phyloP scores from a whole-genome alignment of 2,797 vertebrate species.

The Chlorospingus flavigularis region DNA sequence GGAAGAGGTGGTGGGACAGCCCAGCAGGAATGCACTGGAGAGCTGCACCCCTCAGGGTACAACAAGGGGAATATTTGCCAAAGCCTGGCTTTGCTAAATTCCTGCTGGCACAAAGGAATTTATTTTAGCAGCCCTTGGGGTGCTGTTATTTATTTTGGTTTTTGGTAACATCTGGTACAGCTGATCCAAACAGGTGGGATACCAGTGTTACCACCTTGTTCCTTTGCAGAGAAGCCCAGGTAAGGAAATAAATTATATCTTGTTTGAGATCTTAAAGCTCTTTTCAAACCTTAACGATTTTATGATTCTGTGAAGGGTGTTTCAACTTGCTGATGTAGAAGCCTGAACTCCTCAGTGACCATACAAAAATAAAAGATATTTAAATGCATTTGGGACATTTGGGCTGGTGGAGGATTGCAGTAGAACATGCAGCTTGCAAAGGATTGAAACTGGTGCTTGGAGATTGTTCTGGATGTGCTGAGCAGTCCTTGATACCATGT shows the following conservation, averaged over 20 bases:
- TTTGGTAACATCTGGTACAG: not conserved
- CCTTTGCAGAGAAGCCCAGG: not conserved
- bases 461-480: not conserved
- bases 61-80: not conserved
- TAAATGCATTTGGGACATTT: not conserved
- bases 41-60: not conserved
- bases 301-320: not conserved
- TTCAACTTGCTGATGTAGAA: not conserved
- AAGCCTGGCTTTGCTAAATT: not conserved
- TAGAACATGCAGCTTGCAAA: not conserved
- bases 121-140: not conserved
- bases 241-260: not conserved
- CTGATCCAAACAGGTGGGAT: not conserved
- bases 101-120: not conserved
- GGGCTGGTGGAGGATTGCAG: not conserved
- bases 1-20: not conserved
- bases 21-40: not conserved
- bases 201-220: not conserved
- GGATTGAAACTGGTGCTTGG: not conserved
- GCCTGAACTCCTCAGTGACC: not conserved
- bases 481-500: not conserved
- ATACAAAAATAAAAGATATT: not conserved
- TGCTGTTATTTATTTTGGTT: not conserved
- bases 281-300: not conserved
- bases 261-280: not conserved